Base-by-base conservation (phyloP, 2,113 vertebrate genomes). In the Solenodon paradoxus region DNA sequence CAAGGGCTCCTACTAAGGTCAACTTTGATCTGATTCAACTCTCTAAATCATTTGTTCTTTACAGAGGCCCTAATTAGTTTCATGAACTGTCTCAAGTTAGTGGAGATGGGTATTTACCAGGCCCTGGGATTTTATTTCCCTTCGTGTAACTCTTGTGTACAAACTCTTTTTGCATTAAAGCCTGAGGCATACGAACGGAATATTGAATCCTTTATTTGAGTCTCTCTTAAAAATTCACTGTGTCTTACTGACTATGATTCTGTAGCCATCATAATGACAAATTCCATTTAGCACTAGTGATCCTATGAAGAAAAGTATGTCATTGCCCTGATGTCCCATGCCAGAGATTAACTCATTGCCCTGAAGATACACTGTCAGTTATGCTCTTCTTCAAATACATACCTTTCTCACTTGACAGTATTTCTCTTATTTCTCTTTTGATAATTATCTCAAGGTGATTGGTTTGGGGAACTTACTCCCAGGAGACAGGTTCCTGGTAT, bases 381-480 rank as follows among this genome's bases (percentile, higher is more conserved):
- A 61, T 28, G 2, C 72, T 96, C 93, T 96, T 45, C 75, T 96
- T 96, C 93, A 96, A 53, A 63, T 92, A 66, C 30, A 24, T 84
- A 28, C 68, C n/a, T 89, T 3, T 38, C 55, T 82, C 35, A 49
- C 74, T 82, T 92, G 92, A 71, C 35, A 81, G 59, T 81, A 53
- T 93, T 94, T 93, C 86, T 96, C 57, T 80, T 68, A 72, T 64
- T 88, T 88, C 68, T 83, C 55, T 64, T 82, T 90, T 79, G 49
- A 38, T 85, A 90, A 84, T 96, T 95, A 94, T 95, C 49, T 95
- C 42, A 61, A 89, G n/a, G 83, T 83, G 87, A 93, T 86, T 96
- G 83, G 35, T 68, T 89, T 92, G 13, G 91, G 57, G 74, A 92
- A 66, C 55, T 92, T 92, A 72, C 61, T 88, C 78, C 59, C 40